These are phyloP conservation scores for Centropyge bicolor DNA, from an alignment of 2,797 vertebrate species.

Conservation along the genomic window DNA sequence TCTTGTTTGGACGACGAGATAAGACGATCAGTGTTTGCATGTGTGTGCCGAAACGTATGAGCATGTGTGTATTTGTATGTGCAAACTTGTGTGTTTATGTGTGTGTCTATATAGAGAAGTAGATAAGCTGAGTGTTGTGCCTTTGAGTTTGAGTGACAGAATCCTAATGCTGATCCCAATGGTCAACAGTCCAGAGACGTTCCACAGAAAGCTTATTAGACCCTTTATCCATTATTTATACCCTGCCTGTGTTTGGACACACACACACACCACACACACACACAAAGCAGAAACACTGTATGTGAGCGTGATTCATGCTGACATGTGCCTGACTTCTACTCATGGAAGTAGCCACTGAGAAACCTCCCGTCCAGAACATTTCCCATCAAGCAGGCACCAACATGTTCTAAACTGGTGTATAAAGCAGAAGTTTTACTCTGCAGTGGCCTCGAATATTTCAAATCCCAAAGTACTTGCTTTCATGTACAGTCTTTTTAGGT, in stretches of 20 bases:
- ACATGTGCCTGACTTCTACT: slow-evolving; percentile 45
- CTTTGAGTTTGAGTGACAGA: slow-evolving; percentile 75
- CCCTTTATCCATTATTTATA: slow-evolving; percentile 78
- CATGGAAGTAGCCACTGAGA: slow-evolving; percentile 50
- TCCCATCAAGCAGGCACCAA: slow-evolving; percentile 23
- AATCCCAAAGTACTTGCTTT: neutral
- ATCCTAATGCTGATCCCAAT: slow-evolving; percentile 79
- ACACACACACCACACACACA: slow-evolving; percentile 31
- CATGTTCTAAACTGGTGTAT: neutral
- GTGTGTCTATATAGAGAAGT: slow-evolving; percentile 2
- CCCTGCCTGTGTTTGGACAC: slow-evolving; percentile 27
- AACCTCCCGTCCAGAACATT: slow-evolving; percentile 37
- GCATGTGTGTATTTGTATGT: neutral
- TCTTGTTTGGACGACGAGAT: slow-evolving; percentile 79
- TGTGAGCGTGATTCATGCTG: slow-evolving; percentile 40
- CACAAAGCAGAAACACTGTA: slow-evolving; percentile 18
- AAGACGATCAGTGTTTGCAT: slow-evolving; percentile 72
- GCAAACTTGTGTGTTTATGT: slow-evolving; percentile 13
- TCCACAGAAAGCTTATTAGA: slow-evolving; percentile 78
- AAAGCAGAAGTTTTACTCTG: neutral
- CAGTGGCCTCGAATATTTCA: neutral
- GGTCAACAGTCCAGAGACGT: slow-evolving; percentile 81
- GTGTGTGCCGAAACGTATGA: neutral
- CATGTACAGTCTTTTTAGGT: slow-evolving; percentile 16
- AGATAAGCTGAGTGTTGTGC: slow-evolving; percentile 67